Evolutionary conservation across 2,888 invertebrate species (phyloP), one percentile per base, ranked within the genome.

Genomic region (Apodemia hepburni): DNA sequence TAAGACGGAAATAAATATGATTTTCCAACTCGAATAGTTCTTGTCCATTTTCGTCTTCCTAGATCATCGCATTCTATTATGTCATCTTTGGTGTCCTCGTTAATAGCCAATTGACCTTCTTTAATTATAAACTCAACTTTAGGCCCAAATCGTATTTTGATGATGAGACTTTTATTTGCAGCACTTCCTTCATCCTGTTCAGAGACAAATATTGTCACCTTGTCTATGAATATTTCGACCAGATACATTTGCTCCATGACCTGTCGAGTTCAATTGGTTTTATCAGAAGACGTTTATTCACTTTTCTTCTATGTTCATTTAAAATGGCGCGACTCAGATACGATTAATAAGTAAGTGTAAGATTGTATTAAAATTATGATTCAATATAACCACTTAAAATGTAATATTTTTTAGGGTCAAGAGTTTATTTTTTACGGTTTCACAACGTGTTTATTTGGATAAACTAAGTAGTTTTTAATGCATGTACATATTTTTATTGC

Each of bases 191-290:
- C 72, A 66, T 84, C 76, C 66, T 78, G 74, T 33, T 78, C 75
- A n/a, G 75, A 64, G 68, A 75, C 70, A 74, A 81, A 82, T 80
- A 92, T 74, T 64, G 81, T 81, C 67, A 93, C 87, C 80, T 87
- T 90, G 77, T 92, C 90, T 72, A 93, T 79, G 73, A 93, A 85
- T 77, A 93, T 87, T 80, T 93, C 93, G 71, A 93, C 69, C 79
- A 93, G 76, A 83, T 91, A 93, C 75, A 93, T 79, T 85, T 92
- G 91, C 82, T 92, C 92, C 88, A 92, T 92, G 81, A 88, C 83
- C 90, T 91, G 90, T 74, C 72, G 81, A 86, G 77, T 81, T 79
- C 77, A 87, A 87, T 74, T 78, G 70, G 75, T 80, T 79, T 72
- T 78, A 77, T 87, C 79, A 86, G 81, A 85, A 81, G 33, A 60